Percentiles rank a stretch among this genome's conserved stretches.
Evolutionary conservation across 1,140 invertebrate species (phyloP).

Genomic region (Bombus fervidus): DNA sequence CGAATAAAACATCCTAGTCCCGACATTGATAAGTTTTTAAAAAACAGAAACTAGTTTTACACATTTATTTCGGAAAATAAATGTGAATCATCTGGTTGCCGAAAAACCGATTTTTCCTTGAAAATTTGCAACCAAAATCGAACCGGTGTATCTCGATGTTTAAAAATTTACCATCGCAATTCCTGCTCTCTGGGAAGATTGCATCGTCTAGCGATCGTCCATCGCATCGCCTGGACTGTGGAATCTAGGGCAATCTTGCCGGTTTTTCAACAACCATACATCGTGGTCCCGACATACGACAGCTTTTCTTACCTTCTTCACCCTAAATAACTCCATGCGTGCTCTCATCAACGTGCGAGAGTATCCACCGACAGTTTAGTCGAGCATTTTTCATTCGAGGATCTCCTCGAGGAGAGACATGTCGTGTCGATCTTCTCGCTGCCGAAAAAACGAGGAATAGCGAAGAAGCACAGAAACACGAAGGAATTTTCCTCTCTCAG

Average conservation of each 20-base stretch:
- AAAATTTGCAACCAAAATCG: background rate
- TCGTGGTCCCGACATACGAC: background rate
- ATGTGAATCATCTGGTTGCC: conserved; percentile 35
- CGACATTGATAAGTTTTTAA: background rate
- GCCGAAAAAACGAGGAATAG: background rate
- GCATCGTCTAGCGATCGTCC: conserved; percentile 2
- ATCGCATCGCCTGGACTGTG: background rate
- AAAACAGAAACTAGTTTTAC: background rate
- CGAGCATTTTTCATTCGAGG: conserved; percentile 57
- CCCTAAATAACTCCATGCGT: conserved; percentile 48
- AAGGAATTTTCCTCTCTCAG: conserved; percentile 21
- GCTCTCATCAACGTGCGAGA: background rate
- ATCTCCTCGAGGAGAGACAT: background rate
- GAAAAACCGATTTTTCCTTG: conserved; percentile 1
- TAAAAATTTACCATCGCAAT: background rate
- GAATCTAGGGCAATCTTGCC: conserved; percentile 30
- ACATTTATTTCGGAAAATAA: conserved; percentile 54
- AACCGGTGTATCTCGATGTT: background rate
- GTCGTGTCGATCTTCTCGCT: background rate
- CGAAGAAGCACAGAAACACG: background rate
- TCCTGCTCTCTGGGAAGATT: background rate
- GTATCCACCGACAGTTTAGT: background rate
- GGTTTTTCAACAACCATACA: background rate
- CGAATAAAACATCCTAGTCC: background rate
- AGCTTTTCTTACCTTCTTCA: background rate